phyloP scores from a whole-genome alignment of 2,888 invertebrate species.

The Dorcus hopei region DNA sequence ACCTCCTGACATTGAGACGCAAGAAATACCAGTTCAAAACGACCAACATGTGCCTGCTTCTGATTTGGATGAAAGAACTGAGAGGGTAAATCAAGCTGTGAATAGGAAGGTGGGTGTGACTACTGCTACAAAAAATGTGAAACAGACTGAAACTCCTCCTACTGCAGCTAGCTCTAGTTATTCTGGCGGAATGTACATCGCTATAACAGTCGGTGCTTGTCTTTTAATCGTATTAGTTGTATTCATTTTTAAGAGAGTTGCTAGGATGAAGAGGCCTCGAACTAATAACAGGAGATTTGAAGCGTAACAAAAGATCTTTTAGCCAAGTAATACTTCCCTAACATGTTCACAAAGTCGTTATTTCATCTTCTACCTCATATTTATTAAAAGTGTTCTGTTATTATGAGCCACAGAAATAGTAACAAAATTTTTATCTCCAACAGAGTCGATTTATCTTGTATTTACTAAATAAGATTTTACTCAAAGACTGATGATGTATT shows the following conservation, averaged over 20 bases:
- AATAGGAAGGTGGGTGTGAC: neutral
- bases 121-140: neutral
- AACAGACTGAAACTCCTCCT: neutral
- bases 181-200: constrained; percentile 12
- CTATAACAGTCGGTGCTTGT: constrained; percentile 17
- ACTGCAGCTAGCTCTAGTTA: neutral
- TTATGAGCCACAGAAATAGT: too few species aligned
- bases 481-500: too few species aligned
- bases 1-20: constrained; percentile 14
- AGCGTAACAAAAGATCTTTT: constrained; percentile 9
- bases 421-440: too few species aligned
- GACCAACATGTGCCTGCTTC: neutral
- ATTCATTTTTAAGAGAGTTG: constrained; percentile 15
- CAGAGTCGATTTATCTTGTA: too few species aligned
- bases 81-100: neutral
- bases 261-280: constrained; percentile 16
- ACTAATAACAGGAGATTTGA: constrained; percentile 27
- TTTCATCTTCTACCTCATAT: too few species aligned
- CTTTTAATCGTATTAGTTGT: constrained; percentile 8
- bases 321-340: too few species aligned
- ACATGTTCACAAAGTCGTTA: too few species aligned
- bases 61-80: neutral
- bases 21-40: constrained; percentile 11
- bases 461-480: too few species aligned
- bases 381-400: too few species aligned